These are phyloP conservation scores for Harpagus bidentatus DNA, from an alignment of 2,113 vertebrate species.

Conservation along the genomic window DNA sequence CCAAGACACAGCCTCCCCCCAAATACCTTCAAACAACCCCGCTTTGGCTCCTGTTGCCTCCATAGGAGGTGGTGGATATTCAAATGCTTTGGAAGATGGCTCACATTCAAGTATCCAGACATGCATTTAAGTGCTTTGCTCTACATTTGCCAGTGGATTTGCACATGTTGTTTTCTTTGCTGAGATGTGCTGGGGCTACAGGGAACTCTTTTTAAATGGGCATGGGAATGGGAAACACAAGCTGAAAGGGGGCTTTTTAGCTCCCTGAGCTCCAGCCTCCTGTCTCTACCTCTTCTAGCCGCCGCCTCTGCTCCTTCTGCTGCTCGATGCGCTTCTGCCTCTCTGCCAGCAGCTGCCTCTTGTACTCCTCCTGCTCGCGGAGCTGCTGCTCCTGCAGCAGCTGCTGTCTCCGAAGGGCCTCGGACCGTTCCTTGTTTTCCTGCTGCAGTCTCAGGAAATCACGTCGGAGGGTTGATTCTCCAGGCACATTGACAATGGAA, in stretches of 20 bases:
- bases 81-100: neutral
- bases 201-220: neutral
- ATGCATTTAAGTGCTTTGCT: neutral
- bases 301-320: slow-evolving; percentile 93
- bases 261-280: neutral
- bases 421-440: slow-evolving; percentile 98
- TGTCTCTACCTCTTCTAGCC: slow-evolving; percentile 90
- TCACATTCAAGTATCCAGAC: neutral
- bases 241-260: neutral
- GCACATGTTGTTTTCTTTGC: neutral
- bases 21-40: neutral
- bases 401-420: slow-evolving; percentile 94
- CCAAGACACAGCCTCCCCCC: neutral
- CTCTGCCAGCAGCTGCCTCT: slow-evolving; percentile 93
- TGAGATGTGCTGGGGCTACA: neutral
- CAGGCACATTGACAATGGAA: slow-evolving; percentile 97
- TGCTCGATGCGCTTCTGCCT: slow-evolving; percentile 95
- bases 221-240: neutral
- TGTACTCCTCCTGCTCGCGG: slow-evolving; percentile 96
- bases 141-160: neutral
- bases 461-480: slow-evolving; percentile 93
- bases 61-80: neutral
- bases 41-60: neutral
- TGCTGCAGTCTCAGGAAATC: slow-evolving; percentile 98
- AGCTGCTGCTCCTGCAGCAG: slow-evolving; percentile 97